Base-by-base conservation (phyloP, 1,140 invertebrate species). In the Sycophaga agraensis region DNA sequence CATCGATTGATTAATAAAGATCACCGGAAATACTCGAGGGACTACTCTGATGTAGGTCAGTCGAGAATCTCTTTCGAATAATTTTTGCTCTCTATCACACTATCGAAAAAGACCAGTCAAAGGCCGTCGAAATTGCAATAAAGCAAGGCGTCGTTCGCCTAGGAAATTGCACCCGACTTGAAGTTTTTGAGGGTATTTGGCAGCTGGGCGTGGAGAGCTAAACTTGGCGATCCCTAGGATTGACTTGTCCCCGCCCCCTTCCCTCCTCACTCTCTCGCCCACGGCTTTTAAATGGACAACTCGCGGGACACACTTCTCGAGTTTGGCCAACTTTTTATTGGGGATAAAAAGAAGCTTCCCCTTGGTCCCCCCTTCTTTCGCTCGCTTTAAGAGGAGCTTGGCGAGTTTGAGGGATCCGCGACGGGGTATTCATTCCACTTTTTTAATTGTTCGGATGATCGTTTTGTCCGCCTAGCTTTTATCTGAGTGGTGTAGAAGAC, bases 301-400 rank as follows among this genome's bases (percentile, higher is more conserved):
- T 56, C 22, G 31, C 8, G 14, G 9, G 11, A 45, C 21, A 22
- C 26, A 9, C 24, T 49, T n/a, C 24, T n/a, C 11, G 16, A 48
- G 56, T 49, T 58, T 28, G 17, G 4, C 16, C n/a, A 50, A 59
- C n/a, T 59, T 31, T 59, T 59, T 59, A 59, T 50, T 50, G 56
- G 35, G 1, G 12, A 19, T 17, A 31, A 2, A 12, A 28, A 11
- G 2, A 28, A 12, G 2, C 12, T 43, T 55, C 37, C 26, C 17
- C 35, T 12, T 26, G 24, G 14, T 14, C 50, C 17, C n/a, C 50
- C 28, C 4, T 34, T 9, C 11, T 22, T 4, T 22, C 42, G 19
- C 19, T 4, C 21, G n/a, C n/a, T n/a, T n/a, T n/a, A n/a, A n/a
- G n/a, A n/a, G n/a, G n/a, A n/a, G n/a, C n/a, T n/a, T n/a, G n/a